A percentile compares a stretch with the other conserved stretches of the same genome.
These are phyloP conservation scores for Lithobates pipiens DNA, from an alignment of 2,797 vertebrate species.

Conservation along the genomic window DNA sequence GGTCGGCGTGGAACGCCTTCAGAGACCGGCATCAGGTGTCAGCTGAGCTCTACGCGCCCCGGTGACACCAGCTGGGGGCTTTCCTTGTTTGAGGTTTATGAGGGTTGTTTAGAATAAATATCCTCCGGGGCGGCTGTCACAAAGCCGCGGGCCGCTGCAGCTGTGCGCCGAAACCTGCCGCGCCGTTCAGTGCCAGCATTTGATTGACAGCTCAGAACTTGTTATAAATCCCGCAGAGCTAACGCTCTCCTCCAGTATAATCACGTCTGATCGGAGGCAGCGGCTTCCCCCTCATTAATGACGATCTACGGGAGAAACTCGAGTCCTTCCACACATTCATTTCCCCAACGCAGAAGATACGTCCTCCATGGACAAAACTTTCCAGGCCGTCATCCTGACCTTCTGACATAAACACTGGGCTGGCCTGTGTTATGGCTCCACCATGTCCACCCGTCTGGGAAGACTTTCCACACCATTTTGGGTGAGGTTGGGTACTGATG, in stretches of 20 bases:
- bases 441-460: no score
- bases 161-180: slow-evolving; percentile 2
- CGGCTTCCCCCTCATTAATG: no score
- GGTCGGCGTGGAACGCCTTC: background rate
- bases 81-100: slow-evolving; percentile 26
- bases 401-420: no score
- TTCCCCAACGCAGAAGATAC: no score
- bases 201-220: slow-evolving; percentile 34
- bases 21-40: slow-evolving; percentile 10
- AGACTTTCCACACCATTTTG: no score
- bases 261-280: background rate
- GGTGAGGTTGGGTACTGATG: no score
- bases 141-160: slow-evolving; percentile 10
- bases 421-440: no score
- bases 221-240: slow-evolving; percentile 21
- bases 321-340: no score
- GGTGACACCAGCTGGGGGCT: background rate
- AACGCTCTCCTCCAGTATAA: slow-evolving; percentile 3
- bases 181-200: slow-evolving; percentile 6
- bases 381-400: no score
- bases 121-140: background rate
- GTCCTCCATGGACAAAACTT: no score
- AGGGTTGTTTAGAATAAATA: slow-evolving; percentile 40
- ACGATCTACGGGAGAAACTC: no score
- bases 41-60: background rate